Evolutionary conservation across 2,797 vertebrate species (phyloP).

Genomic region (Triplophysa bombifrons): DNA sequence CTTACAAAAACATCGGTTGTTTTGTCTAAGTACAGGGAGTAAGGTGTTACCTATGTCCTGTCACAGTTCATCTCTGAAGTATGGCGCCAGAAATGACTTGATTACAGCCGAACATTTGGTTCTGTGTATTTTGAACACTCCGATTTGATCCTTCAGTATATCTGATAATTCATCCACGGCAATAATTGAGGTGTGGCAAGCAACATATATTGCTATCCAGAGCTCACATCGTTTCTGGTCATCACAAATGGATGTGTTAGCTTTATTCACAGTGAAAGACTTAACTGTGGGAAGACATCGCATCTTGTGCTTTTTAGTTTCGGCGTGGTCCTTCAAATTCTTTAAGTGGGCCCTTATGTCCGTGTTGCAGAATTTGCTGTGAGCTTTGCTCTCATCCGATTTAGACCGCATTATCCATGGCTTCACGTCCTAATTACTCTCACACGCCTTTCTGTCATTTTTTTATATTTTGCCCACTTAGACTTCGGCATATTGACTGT

Average conservation of each 20-base stretch:
- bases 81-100: slow-evolving; percentile 7
- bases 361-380: slow-evolving; percentile 3
- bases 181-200: slow-evolving; percentile 7
- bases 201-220: background rate
- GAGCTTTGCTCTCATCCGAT: background rate
- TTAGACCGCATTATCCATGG: background rate
- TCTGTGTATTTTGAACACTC: slow-evolving; percentile 35
- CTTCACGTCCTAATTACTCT: background rate
- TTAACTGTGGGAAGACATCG: background rate
- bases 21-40: slow-evolving; percentile 11
- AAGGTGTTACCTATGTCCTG: slow-evolving; percentile 18
- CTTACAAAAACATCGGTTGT: background rate
- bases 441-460: slow-evolving; percentile 6
- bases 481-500: too few species aligned
- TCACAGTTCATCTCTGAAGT: slow-evolving; percentile 11
- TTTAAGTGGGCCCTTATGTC: background rate
- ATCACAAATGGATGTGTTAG: background rate
- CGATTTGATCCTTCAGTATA: slow-evolving; percentile 20
- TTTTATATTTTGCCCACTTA: slow-evolving; percentile 5
- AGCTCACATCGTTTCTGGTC: slow-evolving; percentile 5
- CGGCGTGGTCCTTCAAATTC: background rate
- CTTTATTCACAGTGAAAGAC: background rate
- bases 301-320: slow-evolving; percentile 6
- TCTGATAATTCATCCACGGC: slow-evolving; percentile 17
- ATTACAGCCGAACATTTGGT: slow-evolving; percentile 30